A percentile compares a stretch with the other conserved stretches of the same genome.
Conservation (phyloP, 2,113 vertebrate genomes). For the Dasyprocta punctata region DNA sequence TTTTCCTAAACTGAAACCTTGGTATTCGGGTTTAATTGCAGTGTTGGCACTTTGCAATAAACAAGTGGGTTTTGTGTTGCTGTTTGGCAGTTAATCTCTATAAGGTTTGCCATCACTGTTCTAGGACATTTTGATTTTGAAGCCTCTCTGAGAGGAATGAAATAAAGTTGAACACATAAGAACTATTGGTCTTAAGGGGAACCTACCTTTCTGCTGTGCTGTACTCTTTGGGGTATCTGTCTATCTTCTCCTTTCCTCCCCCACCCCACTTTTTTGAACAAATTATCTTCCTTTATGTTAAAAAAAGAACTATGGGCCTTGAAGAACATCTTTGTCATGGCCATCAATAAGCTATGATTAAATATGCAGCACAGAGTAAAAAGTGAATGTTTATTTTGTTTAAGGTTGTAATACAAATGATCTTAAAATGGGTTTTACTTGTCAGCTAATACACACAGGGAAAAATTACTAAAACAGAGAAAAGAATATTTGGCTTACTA, state of each 20-base stretch:
- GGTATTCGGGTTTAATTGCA: neutral
- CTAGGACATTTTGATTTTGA: neutral
- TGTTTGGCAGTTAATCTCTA: neutral
- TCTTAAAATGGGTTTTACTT: neutral
- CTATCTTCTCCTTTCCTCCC: neutral
- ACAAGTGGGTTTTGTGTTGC: neutral
- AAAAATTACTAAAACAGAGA: neutral
- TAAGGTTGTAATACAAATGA: neutral
- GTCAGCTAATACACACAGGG: neutral
- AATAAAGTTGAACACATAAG: neutral
- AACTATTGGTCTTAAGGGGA: neutral
- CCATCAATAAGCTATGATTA: neutral
- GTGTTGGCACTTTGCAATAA: neutral
- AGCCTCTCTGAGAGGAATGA: neutral
- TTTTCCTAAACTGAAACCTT: neutral
- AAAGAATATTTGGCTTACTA: neutral
- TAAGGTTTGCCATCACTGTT: neutral
- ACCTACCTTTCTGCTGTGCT: neutral
- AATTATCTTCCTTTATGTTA: neutral
- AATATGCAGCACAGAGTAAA: neutral
- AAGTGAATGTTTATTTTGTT: neutral
- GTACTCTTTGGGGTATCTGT: neutral
- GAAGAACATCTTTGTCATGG: neutral
- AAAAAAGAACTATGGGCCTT: neutral
- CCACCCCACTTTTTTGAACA: neutral